phyloP scores from a whole-genome alignment of 2,888 invertebrate genomes.

The Sarcophaga subvicina region DNA sequence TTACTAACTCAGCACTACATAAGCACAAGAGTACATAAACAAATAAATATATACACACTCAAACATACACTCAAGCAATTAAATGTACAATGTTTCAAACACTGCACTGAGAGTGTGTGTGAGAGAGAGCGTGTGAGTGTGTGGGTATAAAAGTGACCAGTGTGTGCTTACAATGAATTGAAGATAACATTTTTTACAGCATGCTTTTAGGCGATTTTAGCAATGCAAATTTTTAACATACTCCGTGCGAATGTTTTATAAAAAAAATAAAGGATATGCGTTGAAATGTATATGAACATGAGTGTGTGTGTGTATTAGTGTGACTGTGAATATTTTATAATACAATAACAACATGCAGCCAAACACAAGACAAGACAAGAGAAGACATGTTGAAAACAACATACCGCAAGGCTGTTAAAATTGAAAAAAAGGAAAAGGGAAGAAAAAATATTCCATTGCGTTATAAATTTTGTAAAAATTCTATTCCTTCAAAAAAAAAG shows the following conservation, averaged over 20 bases:
- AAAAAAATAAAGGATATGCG: neutral
- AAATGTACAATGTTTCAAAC: neutral
- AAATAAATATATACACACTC: neutral
- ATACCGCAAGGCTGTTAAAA: slow-evolving; percentile 65
- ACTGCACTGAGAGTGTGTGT: neutral
- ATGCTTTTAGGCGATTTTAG: slow-evolving; percentile 63
- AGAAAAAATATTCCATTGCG: slow-evolving; percentile 16
- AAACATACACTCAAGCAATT: neutral
- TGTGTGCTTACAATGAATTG: slow-evolving; percentile 36
- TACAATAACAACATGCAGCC: neutral
- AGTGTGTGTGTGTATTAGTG: slow-evolving; percentile 7
- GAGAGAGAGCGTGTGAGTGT: neutral
- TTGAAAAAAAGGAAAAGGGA: slow-evolving; percentile 45
- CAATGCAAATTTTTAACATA: slow-evolving; percentile 57
- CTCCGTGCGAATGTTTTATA: neutral
- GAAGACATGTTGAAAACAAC: slow-evolving; percentile 59
- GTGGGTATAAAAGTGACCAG: slow-evolving; percentile 49
- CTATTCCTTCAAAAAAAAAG: neutral
- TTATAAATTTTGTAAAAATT: slow-evolving; percentile 24
- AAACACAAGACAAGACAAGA: slow-evolving; percentile 29
- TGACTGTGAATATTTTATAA: slow-evolving; percentile 22
- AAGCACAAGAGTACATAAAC: slow-evolving; percentile 14
- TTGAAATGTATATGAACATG: neutral
- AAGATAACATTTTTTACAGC: slow-evolving; percentile 64
- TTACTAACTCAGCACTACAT: slow-evolving; percentile 6